Base-by-base conservation (phyloP, 2,797 vertebrate species). In the Poliocrania exsul region DNA sequence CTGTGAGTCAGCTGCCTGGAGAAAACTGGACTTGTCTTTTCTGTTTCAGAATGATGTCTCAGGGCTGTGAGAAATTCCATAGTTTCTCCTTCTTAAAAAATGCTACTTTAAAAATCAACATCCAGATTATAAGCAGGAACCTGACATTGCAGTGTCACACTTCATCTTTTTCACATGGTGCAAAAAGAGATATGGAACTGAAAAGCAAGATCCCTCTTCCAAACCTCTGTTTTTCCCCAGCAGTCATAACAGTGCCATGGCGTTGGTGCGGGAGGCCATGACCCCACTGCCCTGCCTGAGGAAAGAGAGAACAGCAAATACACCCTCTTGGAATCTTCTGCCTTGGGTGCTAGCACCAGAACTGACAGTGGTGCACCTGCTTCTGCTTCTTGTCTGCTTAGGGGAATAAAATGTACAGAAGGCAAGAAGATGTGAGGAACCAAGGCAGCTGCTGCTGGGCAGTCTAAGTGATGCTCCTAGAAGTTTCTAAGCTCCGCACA, bases 291-390 rank as follows among this genome's bases (percentile, higher is more conserved):
- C 33, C 40, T 60, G 71, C 81, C 86, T 88, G 60, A 81, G 51
- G 91, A 92, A 88, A 88, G 65, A 75, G 42, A 60, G 20, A 47
- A 29, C 16, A 80, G 37, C 31, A 72, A 70, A 75, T 90, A 66
- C 3, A 46, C 25, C 8, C 88, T 67, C 26, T n/a, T 74, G 49
- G 33, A 69, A 67, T 64, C 35, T 61, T 90, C 58, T 94, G 86
- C 84, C 82, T 70, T 0, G 4, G 50, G 61, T 83, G 44, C 79
- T 57, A 65, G 47, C 49, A 82, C 79, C 61, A 89, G 91, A 94
- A 78, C 57, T 86, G 84, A 40, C 72, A 83, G 71, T 44, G 64
- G 38, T n/a, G 67, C 77, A 96, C 88, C 94, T 97, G 92, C 91
- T 94, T 81, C 77, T 91, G 77, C 56, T 93, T 85, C 67, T 88